Base-by-base conservation (phyloP, 2,797 vertebrate species). In the Manis javanica region DNA sequence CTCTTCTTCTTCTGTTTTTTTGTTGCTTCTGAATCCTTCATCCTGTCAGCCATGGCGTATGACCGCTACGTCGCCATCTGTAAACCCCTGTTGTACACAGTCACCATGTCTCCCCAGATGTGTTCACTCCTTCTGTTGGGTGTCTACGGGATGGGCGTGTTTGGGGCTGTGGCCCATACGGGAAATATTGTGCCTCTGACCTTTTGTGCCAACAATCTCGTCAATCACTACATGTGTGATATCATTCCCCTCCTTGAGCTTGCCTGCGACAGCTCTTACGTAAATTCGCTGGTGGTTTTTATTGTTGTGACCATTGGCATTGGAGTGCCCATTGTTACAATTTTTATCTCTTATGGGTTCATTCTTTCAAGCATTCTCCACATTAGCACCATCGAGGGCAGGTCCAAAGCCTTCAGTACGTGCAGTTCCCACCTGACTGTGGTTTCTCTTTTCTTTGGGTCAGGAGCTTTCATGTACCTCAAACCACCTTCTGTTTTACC, bases 221-320 rank as follows among this genome's bases (percentile, higher is more conserved):
- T 97, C 79, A 96, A 90, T 46, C 92, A 96, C 49, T 97, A 83
- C 31, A 98, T 98, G 97, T 98, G 98, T 1, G 98, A 98, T 0
- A 83, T 95, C 3, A 90, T 98, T 0, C 98, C 97, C 0, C 97
- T 98, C 31, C 96, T 98, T 59, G 77, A 95, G 53, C 95, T 97
- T 0, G 64, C 98, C 1, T 98, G 98, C 69, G 92, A 95, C 12
- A 46, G 95, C 13, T 97, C 95, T 0, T 34, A 84, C 1, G 0
- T 75, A 46, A 88, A 95, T 66, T 59, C 89, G 21, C 68, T 91
- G 55, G 57, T 93, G n/a, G 89, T 97, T 18, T 97, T 97, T 21
- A 24, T 87, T 89, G 6, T 91, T 55, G 93, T 89, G 46, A 55
- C 74, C 31, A 29, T 71, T 82, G 95, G 55, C 23, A 81, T 96